phyloP scores from a whole-genome alignment of 2,113 vertebrate genomes.

The Neolamprologus tretocephalus region DNA sequence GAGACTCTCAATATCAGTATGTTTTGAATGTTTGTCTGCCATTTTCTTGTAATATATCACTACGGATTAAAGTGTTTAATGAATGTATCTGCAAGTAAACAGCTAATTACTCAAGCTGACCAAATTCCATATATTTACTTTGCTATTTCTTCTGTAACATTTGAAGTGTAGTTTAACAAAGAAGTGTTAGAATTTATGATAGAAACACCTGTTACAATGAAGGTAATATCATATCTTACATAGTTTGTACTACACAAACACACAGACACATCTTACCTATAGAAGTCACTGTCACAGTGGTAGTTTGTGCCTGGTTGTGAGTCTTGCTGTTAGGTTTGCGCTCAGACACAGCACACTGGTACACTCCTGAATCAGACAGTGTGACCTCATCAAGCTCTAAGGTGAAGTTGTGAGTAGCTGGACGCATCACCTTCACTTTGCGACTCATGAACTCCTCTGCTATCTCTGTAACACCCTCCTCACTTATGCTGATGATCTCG shows the following conservation, averaged over 20 bases:
- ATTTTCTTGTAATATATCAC: fast-evolving
- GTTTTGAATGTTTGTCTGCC: fast-evolving
- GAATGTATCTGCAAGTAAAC: fast-evolving
- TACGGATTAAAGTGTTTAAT: fast-evolving
- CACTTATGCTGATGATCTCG: conserved; percentile 39
- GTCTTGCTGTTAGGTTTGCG: not conserved
- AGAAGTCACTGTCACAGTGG: conserved; percentile 51
- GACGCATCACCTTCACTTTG: conserved; percentile 47
- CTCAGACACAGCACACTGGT: conserved; percentile 72
- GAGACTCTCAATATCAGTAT: not conserved
- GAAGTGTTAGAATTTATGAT: fast-evolving
- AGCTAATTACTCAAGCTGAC: fast-evolving
- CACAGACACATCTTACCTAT: conserved; percentile 53
- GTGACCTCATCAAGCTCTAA: conserved; percentile 65
- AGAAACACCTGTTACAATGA: not conserved
- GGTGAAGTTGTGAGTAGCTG: conserved; percentile 40
- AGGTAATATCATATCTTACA: not conserved
- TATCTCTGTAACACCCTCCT: too few relatives aligned
- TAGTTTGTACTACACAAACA: not conserved
- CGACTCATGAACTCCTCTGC: too few relatives aligned
- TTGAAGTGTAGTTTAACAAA: not conserved
- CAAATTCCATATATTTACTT: fast-evolving
- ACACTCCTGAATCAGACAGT: conserved; percentile 49
- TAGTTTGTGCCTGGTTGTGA: conserved; percentile 37
- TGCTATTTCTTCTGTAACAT: fast-evolving